Evolutionary conservation across 2,113 vertebrate species (phyloP).

Genomic region (Parotia lawesii): DNA sequence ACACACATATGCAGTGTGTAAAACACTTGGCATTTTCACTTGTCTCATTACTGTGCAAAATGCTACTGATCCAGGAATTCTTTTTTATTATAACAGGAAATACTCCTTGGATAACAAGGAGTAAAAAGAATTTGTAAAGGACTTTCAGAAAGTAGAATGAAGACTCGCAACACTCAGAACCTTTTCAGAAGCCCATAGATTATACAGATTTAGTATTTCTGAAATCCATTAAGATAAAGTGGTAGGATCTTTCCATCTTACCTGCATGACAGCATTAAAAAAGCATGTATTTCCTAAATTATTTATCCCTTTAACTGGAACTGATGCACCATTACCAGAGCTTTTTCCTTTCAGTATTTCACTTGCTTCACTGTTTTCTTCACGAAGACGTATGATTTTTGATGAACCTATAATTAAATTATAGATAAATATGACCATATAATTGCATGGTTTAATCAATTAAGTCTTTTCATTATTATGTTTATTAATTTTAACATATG

Average conservation of each 20-base stretch:
- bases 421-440: background rate
- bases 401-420: constrained; percentile 75
- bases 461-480: background rate
- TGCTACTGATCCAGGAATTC: background rate
- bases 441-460: background rate
- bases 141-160: background rate
- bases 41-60: constrained; percentile 1
- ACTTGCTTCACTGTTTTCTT: constrained; percentile 79
- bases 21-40: constrained; percentile 16
- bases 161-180: background rate
- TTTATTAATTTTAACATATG: background rate
- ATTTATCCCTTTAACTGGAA: constrained; percentile 92
- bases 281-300: constrained; percentile 98
- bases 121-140: background rate
- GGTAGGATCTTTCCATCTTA: constrained; percentile 53
- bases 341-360: constrained; percentile 79
- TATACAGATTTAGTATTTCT: background rate
- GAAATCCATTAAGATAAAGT: background rate
- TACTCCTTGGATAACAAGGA: background rate
- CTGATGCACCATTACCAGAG: constrained; percentile 70
- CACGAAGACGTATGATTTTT: constrained; percentile 83
- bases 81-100: background rate
- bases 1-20: background rate
- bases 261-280: constrained; percentile 98
- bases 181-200: background rate